A percentile compares a stretch with the other conserved stretches of the same genome.
Evolutionary conservation across 2,113 vertebrate species (phyloP).

Genomic region (Pterocles gutturalis): DNA sequence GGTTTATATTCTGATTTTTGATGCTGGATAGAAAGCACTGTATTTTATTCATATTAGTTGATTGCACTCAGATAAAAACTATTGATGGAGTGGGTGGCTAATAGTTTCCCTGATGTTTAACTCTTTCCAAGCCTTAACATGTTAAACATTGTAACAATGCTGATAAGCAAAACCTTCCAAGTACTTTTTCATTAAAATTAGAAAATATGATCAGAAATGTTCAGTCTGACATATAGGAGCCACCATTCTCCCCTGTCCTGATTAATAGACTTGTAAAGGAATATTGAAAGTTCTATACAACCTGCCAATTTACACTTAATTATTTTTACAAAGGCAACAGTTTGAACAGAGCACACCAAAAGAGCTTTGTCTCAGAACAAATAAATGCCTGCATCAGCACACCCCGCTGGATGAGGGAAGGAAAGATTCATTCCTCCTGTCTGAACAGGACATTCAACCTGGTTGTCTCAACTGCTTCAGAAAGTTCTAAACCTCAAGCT

Average conservation of each 20-base stretch:
- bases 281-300: neutral
- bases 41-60: neutral
- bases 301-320: neutral
- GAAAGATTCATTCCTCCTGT: neutral
- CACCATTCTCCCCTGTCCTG: neutral
- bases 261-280: neutral
- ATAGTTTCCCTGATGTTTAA: neutral
- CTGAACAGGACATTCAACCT: neutral
- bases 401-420: neutral
- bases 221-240: neutral
- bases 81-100: neutral
- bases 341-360: neutral
- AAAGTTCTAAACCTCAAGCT: neutral
- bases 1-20: neutral
- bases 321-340: neutral
- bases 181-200: neutral
- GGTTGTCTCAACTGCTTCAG: neutral
- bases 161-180: neutral
- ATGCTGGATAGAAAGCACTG: neutral
- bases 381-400: neutral
- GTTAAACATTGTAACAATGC: neutral
- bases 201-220: neutral
- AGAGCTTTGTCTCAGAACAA: neutral
- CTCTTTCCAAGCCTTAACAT: neutral
- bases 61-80: neutral